Percentiles rank a stretch among this genome's conserved stretches.
These are phyloP conservation scores for Pterostichus niger DNA, from an alignment of 2,888 invertebrate genomes.

Conservation along the genomic window DNA sequence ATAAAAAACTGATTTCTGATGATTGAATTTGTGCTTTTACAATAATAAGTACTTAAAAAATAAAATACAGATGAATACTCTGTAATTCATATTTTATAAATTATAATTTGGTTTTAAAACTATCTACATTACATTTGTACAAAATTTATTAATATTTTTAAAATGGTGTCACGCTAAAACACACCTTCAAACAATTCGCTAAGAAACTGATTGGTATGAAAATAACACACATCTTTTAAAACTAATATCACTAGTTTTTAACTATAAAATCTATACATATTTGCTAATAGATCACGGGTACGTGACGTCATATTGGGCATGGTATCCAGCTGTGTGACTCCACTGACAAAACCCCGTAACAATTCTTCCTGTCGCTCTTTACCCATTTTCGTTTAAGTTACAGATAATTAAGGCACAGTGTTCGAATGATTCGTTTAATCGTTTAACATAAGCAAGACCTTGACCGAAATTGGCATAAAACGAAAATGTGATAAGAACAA, in stretches of 20 bases:
- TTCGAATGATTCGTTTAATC: not conserved
- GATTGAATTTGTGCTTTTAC: slow-evolving; percentile 24
- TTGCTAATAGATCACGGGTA: slow-evolving; percentile 35
- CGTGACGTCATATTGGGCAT: slow-evolving; percentile 50
- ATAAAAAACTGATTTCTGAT: slow-evolving; percentile 29
- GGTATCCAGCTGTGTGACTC: slow-evolving; percentile 40
- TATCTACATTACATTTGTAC: slow-evolving; percentile 39
- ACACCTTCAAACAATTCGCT: slow-evolving; percentile 13
- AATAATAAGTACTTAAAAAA: slow-evolving; percentile 41
- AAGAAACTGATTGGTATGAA: slow-evolving; percentile 54
- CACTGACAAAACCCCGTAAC: slow-evolving; percentile 37
- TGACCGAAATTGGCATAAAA: slow-evolving; percentile 19
- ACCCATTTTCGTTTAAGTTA: not conserved
- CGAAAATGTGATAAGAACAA: slow-evolving; percentile 28
- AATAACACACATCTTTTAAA: slow-evolving; percentile 56
- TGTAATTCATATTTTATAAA: not conserved
- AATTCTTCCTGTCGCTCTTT: not conserved
- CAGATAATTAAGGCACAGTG: slow-evolving; percentile 10
- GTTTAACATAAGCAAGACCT: not conserved
- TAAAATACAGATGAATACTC: slow-evolving; percentile 39
- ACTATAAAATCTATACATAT: slow-evolving; percentile 58
- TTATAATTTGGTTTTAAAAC: slow-evolving; percentile 15
- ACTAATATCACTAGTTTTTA: slow-evolving; percentile 62
- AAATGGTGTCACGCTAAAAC: slow-evolving; percentile 45
- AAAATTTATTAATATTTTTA: slow-evolving; percentile 8